Percentiles rank a stretch among this genome's conserved stretches.
These are phyloP conservation scores for Cotesia congregata DNA, from an alignment of 2,888 invertebrate genomes.

Conservation along the genomic window DNA sequence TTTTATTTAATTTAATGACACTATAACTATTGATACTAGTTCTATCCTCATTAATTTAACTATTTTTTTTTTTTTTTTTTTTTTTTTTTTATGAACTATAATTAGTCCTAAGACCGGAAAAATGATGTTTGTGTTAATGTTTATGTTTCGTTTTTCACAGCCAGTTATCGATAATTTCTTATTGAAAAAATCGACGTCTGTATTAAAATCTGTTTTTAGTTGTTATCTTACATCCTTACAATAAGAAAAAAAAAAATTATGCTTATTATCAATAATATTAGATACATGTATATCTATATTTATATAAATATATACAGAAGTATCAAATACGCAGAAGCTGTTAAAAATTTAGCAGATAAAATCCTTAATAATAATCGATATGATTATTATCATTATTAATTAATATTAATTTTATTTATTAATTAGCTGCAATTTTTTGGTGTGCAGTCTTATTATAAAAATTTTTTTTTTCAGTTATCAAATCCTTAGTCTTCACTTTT, in stretches of 20 bases:
- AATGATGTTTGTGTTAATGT: not conserved
- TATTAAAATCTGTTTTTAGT: conserved; percentile 1
- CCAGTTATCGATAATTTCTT: not conserved
- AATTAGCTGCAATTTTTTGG: too few relatives aligned
- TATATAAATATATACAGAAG: not conserved
- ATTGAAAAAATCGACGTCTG: not conserved
- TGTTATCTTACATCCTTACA: not conserved
- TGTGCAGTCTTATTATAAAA: too few relatives aligned
- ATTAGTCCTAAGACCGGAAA: not conserved
- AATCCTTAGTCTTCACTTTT: not conserved
- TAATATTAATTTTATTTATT: not conserved
- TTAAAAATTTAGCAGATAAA: not conserved
- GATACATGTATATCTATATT: not conserved
- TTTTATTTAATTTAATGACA: not conserved
- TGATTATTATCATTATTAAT: not conserved
- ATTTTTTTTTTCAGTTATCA: not conserved
- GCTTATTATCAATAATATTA: not conserved
- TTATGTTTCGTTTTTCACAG: not conserved
- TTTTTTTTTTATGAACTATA: not conserved
- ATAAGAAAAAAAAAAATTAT: not conserved
- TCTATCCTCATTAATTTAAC: not conserved
- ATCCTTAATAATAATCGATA: not conserved
- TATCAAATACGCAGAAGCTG: not conserved
- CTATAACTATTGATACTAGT: not conserved
- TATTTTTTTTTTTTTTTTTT: not conserved